Percentiles rank a stretch among this genome's conserved stretches.
phyloP scores from a whole-genome alignment of 2,113 vertebrate species.

The Heloderma charlesbogerti region DNA sequence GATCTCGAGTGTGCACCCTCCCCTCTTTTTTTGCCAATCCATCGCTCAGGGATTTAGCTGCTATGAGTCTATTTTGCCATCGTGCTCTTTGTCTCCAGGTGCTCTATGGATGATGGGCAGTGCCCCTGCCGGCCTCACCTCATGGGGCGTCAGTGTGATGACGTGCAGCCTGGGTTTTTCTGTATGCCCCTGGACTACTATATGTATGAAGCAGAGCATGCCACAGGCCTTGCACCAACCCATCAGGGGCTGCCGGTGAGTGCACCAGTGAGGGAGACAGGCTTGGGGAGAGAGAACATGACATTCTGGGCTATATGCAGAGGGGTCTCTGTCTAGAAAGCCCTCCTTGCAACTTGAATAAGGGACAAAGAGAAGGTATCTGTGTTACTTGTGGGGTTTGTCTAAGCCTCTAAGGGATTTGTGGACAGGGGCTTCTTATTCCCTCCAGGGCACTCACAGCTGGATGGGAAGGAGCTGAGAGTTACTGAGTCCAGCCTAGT shows the following conservation, averaged over 20 bases:
- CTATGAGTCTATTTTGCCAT: neutral
- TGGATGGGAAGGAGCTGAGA: neutral
- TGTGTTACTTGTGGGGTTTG: neutral
- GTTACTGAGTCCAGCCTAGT: neutral
- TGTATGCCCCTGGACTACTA: slow-evolving; percentile 86
- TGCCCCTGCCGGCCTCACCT: slow-evolving; percentile 86
- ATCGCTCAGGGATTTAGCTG: neutral
- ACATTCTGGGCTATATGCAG: neutral
- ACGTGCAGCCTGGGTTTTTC: slow-evolving; percentile 87
- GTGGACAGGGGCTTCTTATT: neutral
- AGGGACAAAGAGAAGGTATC: no score
- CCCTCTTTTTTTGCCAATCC: no score
- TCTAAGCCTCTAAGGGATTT: neutral
- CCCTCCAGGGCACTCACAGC: no score
- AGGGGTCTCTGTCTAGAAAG: neutral
- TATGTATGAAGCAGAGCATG: slow-evolving; percentile 84
- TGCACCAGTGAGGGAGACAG: neutral
- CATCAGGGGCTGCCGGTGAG: slow-evolving; percentile 83
- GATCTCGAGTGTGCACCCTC: neutral
- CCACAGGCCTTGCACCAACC: slow-evolving; percentile 67
- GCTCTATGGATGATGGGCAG: slow-evolving; percentile 83
- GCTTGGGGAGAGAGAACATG: neutral
- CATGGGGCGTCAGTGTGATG: slow-evolving; percentile 82
- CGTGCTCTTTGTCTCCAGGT: slow-evolving; percentile 70
- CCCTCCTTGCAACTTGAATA: neutral